A percentile compares a stretch with the other conserved stretches of the same genome.
These are phyloP conservation scores for Pyrgus malvae DNA, from an alignment of 2,888 invertebrate species.

Conservation along the genomic window DNA sequence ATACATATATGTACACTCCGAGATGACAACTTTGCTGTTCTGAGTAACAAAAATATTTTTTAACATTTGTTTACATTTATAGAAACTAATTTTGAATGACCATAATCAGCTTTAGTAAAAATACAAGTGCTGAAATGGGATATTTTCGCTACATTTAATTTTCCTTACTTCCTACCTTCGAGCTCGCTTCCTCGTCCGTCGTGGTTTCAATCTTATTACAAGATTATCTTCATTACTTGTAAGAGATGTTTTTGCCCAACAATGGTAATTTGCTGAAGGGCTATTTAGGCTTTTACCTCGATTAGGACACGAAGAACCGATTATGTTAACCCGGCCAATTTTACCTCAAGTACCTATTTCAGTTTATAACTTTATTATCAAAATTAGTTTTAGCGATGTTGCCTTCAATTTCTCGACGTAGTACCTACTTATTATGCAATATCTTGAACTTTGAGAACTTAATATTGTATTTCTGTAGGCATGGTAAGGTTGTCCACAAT, in stretches of 20 bases:
- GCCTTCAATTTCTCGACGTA: slow-evolving; percentile 9
- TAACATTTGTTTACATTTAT: too few relatives aligned
- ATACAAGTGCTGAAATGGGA: too few relatives aligned
- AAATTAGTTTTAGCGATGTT: slow-evolving; percentile 15
- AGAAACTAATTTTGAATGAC: too few relatives aligned
- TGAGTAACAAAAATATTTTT: not conserved
- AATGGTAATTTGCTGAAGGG: slow-evolving; percentile 54
- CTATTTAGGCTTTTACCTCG: slow-evolving; percentile 42
- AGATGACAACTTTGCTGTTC: not conserved
- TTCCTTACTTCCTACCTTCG: not conserved
- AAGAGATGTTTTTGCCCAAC: slow-evolving; percentile 41
- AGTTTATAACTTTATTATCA: slow-evolving; percentile 36
- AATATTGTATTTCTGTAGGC: too few relatives aligned
- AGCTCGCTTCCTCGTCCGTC: slow-evolving; percentile 10
- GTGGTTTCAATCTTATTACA: slow-evolving; percentile 26
- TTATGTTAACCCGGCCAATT: slow-evolving; percentile 43
- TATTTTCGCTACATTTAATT: not conserved
- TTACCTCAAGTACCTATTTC: slow-evolving; percentile 37
- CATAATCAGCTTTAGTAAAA: too few relatives aligned
- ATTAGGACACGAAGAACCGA: slow-evolving; percentile 48
- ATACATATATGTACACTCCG: not conserved
- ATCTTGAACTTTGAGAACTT: not conserved
- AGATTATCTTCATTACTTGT: slow-evolving; percentile 36
- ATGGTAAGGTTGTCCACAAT: too few relatives aligned
- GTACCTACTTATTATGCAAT: slow-evolving; percentile 1